Percentiles rank a stretch among this genome's conserved stretches.
These are phyloP conservation scores for Platysteira castanea DNA, from an alignment of 2,113 vertebrate genomes.

Conservation along the genomic window DNA sequence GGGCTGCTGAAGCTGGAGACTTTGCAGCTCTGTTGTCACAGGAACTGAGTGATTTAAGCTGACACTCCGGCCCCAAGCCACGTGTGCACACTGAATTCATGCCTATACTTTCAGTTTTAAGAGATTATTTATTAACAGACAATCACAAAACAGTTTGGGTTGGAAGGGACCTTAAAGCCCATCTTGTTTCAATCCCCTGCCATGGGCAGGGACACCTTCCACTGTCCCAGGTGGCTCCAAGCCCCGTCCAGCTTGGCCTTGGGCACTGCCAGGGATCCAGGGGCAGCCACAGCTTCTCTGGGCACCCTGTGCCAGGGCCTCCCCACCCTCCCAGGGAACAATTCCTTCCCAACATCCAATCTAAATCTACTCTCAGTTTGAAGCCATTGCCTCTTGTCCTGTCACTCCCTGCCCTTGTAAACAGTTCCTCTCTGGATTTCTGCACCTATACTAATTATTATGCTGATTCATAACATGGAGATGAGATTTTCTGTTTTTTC, in stretches of 20 bases:
- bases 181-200: background rate
- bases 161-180: background rate
- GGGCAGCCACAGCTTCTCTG: background rate
- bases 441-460: background rate
- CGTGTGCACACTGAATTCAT: background rate
- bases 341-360: background rate
- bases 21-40: background rate
- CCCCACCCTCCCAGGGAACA: fast-evolving
- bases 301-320: background rate
- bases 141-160: background rate
- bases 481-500: background rate
- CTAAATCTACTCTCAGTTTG: background rate
- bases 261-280: background rate
- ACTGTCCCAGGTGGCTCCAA: fast-evolving
- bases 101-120: background rate
- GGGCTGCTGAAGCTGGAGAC: background rate
- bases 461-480: background rate
- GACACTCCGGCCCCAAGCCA: fast-evolving
- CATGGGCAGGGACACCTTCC: background rate
- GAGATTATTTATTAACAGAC: background rate
- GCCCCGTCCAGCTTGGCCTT: background rate
- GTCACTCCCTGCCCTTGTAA: background rate
- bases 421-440: background rate
- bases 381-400: background rate
- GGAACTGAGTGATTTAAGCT: background rate